Conservation (phyloP, 2,113 vertebrate species). For the Osmerus eperlanus region DNA sequence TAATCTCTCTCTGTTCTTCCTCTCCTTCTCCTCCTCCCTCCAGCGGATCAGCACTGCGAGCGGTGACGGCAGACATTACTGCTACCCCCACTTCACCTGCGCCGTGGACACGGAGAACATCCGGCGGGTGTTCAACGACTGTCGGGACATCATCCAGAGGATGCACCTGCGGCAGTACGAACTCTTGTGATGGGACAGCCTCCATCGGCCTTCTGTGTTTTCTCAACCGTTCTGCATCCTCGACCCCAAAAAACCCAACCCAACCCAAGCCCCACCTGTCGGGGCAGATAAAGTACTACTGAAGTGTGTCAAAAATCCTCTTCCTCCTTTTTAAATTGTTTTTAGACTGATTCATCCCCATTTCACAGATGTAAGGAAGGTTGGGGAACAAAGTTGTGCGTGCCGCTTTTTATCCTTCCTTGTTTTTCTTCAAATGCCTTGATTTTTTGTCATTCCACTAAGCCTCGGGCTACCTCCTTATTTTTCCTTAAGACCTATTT, state of each 20-base stretch:
- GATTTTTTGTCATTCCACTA: conserved; percentile 81
- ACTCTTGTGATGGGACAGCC: conserved; percentile 86
- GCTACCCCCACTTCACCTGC: conserved; percentile 98
- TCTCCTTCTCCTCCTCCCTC: background rate
- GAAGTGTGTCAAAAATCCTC: conserved; percentile 80
- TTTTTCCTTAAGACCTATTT: conserved; percentile 46
- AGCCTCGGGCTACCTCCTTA: conserved; percentile 88
- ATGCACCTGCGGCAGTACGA: conserved; percentile 99
- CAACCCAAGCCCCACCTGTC: conserved; percentile 50
- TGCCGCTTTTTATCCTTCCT: conserved; percentile 41
- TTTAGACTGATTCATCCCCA: conserved; percentile 59
- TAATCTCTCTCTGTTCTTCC: background rate
- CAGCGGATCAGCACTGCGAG: conserved; percentile 98
- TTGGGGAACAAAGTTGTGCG: conserved; percentile 54
- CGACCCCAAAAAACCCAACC: conserved; percentile 22
- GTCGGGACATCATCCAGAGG: conserved; percentile 97
- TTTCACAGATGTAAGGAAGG: conserved; percentile 50
- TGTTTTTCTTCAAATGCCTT: conserved; percentile 55
- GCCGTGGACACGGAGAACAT: conserved; percentile 99
- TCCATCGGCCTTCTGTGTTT: conserved; percentile 75
- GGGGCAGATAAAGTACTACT: conserved; percentile 79
- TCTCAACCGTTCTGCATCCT: conserved; percentile 69
- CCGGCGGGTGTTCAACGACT: conserved; percentile 97
- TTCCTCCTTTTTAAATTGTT: conserved; percentile 65
- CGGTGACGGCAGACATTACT: conserved; percentile 93